phyloP scores from a whole-genome alignment of 2,888 invertebrate genomes.

The Proisotoma minuta region DNA sequence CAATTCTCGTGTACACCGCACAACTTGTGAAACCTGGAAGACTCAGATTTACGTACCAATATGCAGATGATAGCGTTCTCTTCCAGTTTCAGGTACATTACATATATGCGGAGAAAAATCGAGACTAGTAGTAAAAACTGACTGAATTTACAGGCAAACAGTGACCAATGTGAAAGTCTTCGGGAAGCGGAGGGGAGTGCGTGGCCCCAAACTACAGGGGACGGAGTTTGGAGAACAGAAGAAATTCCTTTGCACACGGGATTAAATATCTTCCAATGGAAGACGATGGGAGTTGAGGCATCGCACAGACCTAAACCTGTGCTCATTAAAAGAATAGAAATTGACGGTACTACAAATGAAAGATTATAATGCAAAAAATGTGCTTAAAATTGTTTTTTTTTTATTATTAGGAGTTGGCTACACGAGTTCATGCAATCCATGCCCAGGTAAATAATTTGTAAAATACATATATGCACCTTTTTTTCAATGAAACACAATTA shows the following conservation, averaged over 20 bases:
- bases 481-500: neutral
- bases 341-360: conserved; percentile 48
- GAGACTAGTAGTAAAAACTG: no score
- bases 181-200: conserved; percentile 51
- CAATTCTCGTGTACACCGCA: conserved; percentile 50
- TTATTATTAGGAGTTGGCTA: conserved; percentile 55
- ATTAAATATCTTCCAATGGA: conserved; percentile 57
- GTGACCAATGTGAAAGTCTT: conserved; percentile 55
- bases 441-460: conserved; percentile 43
- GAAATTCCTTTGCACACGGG: conserved; percentile 53
- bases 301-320: conserved; percentile 51
- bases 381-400: neutral
- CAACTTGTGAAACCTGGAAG: conserved; percentile 56
- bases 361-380: conserved; percentile 5
- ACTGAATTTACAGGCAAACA: conserved; percentile 53
- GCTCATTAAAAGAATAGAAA: conserved; percentile 52
- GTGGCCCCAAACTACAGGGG: conserved; percentile 53
- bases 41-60: conserved; percentile 56
- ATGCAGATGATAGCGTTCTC: conserved; percentile 52
- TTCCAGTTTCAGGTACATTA: conserved; percentile 54
- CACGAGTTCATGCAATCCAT: conserved; percentile 55
- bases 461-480: neutral
- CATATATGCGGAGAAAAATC: neutral
- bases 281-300: conserved; percentile 53
- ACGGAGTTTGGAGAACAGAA: conserved; percentile 53